Evolutionary conservation across 2,797 vertebrate species (phyloP).

Genomic region (Eutrigla gurnardus): DNA sequence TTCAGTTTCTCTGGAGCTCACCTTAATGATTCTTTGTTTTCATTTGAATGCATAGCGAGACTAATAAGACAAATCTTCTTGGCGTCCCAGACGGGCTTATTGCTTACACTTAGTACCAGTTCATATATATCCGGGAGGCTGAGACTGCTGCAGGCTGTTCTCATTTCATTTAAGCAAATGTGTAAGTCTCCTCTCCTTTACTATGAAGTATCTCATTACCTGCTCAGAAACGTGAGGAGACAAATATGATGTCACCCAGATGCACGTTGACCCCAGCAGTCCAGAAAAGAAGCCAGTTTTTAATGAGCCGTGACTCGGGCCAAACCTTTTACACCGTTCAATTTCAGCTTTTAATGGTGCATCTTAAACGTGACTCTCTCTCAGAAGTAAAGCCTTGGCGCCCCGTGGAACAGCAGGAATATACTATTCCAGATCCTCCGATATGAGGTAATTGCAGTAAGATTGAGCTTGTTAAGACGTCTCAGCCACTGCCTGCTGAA

Average conservation of each 20-base stretch:
- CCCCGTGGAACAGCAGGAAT: neutral
- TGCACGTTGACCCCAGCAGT: neutral
- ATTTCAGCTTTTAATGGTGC: neutral
- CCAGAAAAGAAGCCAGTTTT: neutral
- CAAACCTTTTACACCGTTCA: neutral
- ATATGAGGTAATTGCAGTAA: slow-evolving; percentile 6
- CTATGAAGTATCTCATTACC: neutral
- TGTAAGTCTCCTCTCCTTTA: neutral
- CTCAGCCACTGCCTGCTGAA: neutral
- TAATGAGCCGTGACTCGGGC: no score
- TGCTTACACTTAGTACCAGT: neutral
- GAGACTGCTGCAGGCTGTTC: neutral
- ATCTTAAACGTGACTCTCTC: neutral
- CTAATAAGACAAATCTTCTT: neutral
- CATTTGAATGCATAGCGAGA: neutral
- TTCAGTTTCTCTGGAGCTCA: neutral
- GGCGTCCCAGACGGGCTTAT: neutral
- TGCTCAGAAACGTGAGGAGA: neutral
- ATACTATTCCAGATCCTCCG: slow-evolving; percentile 7
- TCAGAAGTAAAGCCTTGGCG: neutral
- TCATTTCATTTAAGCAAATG: slow-evolving; percentile 14
- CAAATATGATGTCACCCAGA: neutral
- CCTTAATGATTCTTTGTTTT: neutral
- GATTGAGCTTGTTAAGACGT: neutral
- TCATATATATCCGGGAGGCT: neutral